phyloP scores from a whole-genome alignment of 2,113 vertebrate genomes.

The Tauraco erythrolophus region DNA sequence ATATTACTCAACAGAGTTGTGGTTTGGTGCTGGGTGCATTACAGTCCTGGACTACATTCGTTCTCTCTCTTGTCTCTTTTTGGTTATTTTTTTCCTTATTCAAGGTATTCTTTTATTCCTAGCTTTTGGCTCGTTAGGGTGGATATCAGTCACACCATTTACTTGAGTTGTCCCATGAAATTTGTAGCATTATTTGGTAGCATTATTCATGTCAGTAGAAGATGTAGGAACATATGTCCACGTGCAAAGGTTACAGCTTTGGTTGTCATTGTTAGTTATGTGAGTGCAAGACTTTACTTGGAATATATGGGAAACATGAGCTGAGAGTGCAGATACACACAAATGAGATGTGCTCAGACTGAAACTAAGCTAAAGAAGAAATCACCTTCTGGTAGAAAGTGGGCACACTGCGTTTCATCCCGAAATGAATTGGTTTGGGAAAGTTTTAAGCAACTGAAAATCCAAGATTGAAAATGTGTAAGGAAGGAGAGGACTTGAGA shows the following conservation, averaged over 20 bases:
- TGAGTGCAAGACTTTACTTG: not conserved
- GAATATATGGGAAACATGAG: not conserved
- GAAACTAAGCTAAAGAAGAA: not conserved
- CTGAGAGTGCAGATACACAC: not conserved
- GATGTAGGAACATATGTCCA: not conserved
- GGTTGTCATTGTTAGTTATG: not conserved
- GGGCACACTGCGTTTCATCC: not conserved
- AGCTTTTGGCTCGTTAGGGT: not conserved
- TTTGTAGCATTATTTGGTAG: not conserved
- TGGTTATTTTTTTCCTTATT: not conserved
- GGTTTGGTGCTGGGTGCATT: not conserved
- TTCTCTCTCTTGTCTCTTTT: not conserved
- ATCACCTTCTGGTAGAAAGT: not conserved
- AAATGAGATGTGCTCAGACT: not conserved
- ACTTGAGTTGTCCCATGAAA: not conserved
- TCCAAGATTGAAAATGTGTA: not conserved
- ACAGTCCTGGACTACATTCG: not conserved
- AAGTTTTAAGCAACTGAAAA: conserved; percentile 19
- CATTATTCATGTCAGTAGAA: not conserved
- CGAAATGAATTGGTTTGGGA: not conserved
- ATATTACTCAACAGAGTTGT: not conserved
- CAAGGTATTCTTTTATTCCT: not conserved
- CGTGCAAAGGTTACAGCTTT: not conserved
- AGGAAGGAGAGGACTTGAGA: not conserved
- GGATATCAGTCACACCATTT: not conserved